A percentile compares a stretch with the other conserved stretches of the same genome.
These are phyloP conservation scores for Latheticus oryzae DNA, from an alignment of 2,888 invertebrate genomes.

Conservation along the genomic window DNA sequence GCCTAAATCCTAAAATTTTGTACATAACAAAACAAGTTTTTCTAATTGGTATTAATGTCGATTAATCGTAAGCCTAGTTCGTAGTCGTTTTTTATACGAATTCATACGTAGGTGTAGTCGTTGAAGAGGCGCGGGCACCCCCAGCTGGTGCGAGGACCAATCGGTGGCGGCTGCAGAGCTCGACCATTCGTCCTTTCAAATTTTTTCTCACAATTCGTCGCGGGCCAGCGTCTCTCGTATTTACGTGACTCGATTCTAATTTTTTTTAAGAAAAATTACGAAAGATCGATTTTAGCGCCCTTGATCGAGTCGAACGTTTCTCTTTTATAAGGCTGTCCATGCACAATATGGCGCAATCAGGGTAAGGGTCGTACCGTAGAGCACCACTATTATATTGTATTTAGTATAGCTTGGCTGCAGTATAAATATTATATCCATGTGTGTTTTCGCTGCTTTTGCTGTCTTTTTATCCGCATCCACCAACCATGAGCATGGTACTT, in stretches of 20 bases:
- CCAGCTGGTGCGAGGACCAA: slow-evolving; percentile 66
- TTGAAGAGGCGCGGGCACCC: slow-evolving; percentile 62
- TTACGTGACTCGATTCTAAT: slow-evolving; percentile 41
- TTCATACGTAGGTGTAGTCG: slow-evolving; percentile 57
- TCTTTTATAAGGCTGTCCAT: slow-evolving; percentile 63
- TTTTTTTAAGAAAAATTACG: too few relatives aligned
- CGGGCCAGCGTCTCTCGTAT: slow-evolving; percentile 51
- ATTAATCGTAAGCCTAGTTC: slow-evolving; percentile 62
- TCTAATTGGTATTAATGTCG: slow-evolving; percentile 60
- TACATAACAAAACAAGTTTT: slow-evolving; percentile 47
- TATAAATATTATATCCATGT: slow-evolving; percentile 60
- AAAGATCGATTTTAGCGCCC: slow-evolving; percentile 13
- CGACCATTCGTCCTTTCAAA: slow-evolving; percentile 49
- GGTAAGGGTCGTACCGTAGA: slow-evolving; percentile 65
- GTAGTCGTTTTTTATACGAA: slow-evolving; percentile 64
- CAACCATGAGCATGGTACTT: slow-evolving; percentile 63
- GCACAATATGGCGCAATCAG: slow-evolving; percentile 65
- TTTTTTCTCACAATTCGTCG: slow-evolving; percentile 38
- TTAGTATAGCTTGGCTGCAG: slow-evolving; percentile 62
- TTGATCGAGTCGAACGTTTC: slow-evolving; percentile 47
- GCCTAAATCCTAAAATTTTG: slow-evolving; percentile 57
- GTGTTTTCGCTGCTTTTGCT: slow-evolving; percentile 61
- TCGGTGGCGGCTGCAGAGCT: slow-evolving; percentile 59
- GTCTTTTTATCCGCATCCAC: slow-evolving; percentile 56
- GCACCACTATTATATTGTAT: slow-evolving; percentile 60